phyloP scores from a whole-genome alignment of 2,113 vertebrate species.

The Corynorhinus townsendii region DNA sequence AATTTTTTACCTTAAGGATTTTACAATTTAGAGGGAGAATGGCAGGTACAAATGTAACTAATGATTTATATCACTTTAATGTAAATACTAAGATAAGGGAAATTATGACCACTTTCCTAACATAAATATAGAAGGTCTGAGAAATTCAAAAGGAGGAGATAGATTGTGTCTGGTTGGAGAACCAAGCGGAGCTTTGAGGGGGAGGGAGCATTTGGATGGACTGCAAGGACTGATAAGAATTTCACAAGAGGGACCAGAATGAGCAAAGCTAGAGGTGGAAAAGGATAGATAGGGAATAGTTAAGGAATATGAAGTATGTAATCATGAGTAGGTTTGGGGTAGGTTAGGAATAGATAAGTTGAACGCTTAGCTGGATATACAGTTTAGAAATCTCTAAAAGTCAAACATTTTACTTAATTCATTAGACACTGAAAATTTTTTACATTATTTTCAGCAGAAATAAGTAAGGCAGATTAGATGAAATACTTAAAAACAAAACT shows the following conservation, averaged over 20 bases:
- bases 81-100: neutral
- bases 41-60: neutral
- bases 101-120: neutral
- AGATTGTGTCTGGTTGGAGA: neutral
- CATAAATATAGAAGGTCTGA: neutral
- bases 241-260: neutral
- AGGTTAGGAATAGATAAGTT: neutral
- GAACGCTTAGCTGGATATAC: neutral
- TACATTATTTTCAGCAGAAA: slow-evolving; percentile 6
- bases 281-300: neutral
- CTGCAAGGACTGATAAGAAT: neutral
- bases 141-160: neutral
- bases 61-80: neutral
- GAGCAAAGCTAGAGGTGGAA: neutral
- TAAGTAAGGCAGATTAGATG: neutral
- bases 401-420: neutral
- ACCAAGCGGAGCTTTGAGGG: neutral
- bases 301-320: neutral
- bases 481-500: neutral
- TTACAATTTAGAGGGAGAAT: neutral
- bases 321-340: neutral
- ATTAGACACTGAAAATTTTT: neutral
- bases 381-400: neutral
- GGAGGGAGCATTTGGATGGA: neutral
- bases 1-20: neutral